phyloP scores from a whole-genome alignment of 2,888 invertebrate species.

The Escarpia spicata region DNA sequence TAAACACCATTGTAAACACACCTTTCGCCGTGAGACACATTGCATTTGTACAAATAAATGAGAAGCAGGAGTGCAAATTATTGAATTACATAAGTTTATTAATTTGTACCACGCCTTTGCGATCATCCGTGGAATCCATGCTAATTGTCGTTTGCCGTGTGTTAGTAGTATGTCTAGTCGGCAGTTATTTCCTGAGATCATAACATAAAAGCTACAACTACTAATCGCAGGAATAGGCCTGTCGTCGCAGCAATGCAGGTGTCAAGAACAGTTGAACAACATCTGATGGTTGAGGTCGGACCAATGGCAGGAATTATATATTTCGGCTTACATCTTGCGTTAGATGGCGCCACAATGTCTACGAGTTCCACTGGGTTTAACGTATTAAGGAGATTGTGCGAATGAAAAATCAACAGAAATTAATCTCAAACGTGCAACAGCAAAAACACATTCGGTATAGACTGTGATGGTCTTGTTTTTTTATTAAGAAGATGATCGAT shows the following conservation, averaged over 20 bases:
- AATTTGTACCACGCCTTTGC: background rate
- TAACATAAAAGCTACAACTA: background rate
- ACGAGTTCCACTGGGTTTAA: no score
- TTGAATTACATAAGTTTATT: background rate
- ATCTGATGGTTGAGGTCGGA: no score
- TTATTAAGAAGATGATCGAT: no score
- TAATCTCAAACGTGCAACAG: no score
- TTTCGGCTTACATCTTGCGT: no score
- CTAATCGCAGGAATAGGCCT: background rate
- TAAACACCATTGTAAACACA: background rate
- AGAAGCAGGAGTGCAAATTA: background rate
- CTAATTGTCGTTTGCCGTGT: background rate
- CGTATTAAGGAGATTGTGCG: no score
- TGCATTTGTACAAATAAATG: background rate
- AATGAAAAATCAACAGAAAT: no score
- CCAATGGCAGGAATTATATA: no score
- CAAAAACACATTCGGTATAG: no score
- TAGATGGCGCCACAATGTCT: no score
- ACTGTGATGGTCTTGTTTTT: no score
- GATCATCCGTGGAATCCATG: background rate
- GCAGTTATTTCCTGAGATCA: background rate
- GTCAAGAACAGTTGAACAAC: no score
- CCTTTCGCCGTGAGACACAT: background rate
- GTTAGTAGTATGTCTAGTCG: background rate
- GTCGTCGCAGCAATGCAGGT: background rate